Percentiles rank a stretch among this genome's conserved stretches.
Conservation (phyloP, 2,797 vertebrate species). For the Sebastes vulpes region DNA sequence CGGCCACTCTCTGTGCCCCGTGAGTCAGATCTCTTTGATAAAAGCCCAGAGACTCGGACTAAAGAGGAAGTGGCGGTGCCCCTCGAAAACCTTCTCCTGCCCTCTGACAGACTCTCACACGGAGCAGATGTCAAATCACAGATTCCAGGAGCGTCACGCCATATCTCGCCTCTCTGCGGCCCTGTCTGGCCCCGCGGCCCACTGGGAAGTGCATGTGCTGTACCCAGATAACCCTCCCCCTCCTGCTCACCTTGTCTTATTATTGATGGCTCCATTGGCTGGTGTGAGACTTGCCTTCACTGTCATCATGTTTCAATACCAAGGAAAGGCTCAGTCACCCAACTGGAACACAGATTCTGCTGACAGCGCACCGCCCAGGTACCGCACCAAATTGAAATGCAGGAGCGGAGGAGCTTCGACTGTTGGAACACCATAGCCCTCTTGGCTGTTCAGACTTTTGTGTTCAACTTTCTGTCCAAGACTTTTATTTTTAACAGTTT, state of each 20-base stretch:
- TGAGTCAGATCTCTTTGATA: constrained; percentile 48
- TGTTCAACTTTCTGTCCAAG: neutral
- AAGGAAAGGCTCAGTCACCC: constrained; percentile 43
- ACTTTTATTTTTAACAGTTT: neutral
- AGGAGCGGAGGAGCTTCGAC: constrained; percentile 14
- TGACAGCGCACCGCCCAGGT: constrained; percentile 39
- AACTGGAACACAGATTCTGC: constrained; percentile 55
- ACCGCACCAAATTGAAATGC: constrained; percentile 10
- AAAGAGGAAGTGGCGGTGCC: constrained; percentile 28
- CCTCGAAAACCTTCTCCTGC: constrained; percentile 47
- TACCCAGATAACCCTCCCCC: constrained; percentile 42
- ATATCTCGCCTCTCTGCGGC: constrained; percentile 41
- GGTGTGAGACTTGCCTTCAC: constrained; percentile 57
- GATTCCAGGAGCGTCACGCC: constrained; percentile 49
- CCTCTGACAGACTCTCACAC: constrained; percentile 58
- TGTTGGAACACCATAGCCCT: constrained; percentile 18
- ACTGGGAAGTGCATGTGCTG: constrained; percentile 50
- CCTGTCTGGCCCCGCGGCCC: constrained; percentile 48
- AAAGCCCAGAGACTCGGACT: constrained; percentile 48
- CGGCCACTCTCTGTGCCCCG: constrained; percentile 30
- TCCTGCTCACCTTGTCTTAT: constrained; percentile 76
- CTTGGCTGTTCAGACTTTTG: neutral
- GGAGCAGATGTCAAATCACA: constrained; percentile 60
- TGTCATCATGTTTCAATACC: constrained; percentile 56
- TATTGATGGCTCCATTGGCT: constrained; percentile 79